Conservation (phyloP, 2,113 vertebrate species). For the Uria lomvia region DNA sequence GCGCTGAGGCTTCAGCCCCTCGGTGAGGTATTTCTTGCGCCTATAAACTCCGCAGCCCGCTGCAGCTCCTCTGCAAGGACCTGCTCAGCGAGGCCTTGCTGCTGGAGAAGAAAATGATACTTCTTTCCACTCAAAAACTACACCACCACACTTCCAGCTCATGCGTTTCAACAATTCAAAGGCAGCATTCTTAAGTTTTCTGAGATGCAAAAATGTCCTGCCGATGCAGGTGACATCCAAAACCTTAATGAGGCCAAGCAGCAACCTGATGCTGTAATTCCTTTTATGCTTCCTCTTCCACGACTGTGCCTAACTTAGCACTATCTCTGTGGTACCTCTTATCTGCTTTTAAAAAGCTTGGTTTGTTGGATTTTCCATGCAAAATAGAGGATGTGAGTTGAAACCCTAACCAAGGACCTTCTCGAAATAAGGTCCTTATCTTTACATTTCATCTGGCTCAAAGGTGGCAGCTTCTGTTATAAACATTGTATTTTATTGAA, state of each 20-base stretch:
- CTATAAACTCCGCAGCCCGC: not conserved
- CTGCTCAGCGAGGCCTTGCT: not conserved
- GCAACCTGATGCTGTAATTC: not conserved
- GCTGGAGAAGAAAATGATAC: not conserved
- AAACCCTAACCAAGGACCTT: not conserved
- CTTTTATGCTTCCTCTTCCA: not conserved
- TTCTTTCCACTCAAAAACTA: not conserved
- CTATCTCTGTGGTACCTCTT: not conserved
- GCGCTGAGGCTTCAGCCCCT: not conserved
- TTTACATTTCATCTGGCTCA: not conserved
- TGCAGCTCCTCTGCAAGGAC: not conserved
- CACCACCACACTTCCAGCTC: not conserved
- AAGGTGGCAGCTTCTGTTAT: not conserved
- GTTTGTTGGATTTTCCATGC: not conserved
- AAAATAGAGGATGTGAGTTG: not conserved
- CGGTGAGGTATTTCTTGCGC: fast-evolving
- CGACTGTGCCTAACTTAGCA: not conserved
- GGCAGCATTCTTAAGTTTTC: not conserved
- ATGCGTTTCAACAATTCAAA: not conserved
- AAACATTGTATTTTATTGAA: not conserved
- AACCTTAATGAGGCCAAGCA: not conserved
- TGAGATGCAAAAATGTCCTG: not conserved
- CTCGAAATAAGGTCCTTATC: not conserved
- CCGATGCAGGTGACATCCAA: not conserved
- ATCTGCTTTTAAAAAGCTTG: not conserved